Base-by-base conservation (phyloP, 1,140 invertebrate species). In the Drosophila nigrodunni region DNA sequence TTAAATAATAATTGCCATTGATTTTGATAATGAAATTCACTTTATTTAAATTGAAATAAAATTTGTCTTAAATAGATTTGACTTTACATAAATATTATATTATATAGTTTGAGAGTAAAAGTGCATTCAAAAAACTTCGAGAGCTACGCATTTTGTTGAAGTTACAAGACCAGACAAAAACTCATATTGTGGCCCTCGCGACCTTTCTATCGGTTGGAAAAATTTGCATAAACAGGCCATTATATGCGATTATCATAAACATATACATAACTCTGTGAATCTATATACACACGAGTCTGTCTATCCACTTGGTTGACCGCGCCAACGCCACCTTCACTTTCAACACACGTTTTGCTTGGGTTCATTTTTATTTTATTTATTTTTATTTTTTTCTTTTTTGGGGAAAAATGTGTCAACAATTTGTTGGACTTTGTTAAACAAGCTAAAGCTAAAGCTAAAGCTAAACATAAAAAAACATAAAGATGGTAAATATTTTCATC, bases 181-280 rank as follows among this genome's bases (percentile, higher is more conserved):
- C 49, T 37, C 41, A 25, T 34, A 11, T 15, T 30, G 18, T 15
- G 37, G 18, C n/a, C 58, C 30, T 39, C 30, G 44, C 35, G 58
- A 69, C 58, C 65, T 74, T 69, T 74, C 66, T 49, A 61, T 66
- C 21, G 47, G 61, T 61, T 30, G 6, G 4, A 30, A 30, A 18
- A 57, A 86, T 86, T 86, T 82, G 79, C 82, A 86, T 86, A 86
- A 86, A 82, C 47, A 73, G 37, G 60, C 69, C 61, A 87, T 82
- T 79, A 86, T 82, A 57, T 81, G 75, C 60, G 71, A 87, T 82
- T 86, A 75, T 78, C 64, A 81, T 79, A 78, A 49, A 47, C 73
- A 80, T 76, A 71, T 65, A 52, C 25, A 30, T 30, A 30, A 30
- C 25, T 30, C 3, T 5, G 6, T 5, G 25, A 15, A 15, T 15